A percentile compares a stretch with the other conserved stretches of the same genome.
These are phyloP conservation scores for Colaptes auratus DNA, from an alignment of 2,113 vertebrate species.

Conservation along the genomic window DNA sequence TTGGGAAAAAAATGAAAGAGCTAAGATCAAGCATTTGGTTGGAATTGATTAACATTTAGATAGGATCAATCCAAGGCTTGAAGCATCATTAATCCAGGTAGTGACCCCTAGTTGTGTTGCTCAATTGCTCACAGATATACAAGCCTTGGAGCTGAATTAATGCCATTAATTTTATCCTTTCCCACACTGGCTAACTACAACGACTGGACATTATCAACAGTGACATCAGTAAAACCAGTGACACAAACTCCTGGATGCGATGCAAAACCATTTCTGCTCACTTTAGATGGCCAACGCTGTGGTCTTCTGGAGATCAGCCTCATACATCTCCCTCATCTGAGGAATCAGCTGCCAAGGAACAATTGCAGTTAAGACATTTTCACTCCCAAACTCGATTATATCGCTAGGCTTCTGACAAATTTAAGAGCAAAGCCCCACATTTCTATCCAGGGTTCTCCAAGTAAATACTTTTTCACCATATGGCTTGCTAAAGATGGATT, in stretches of 20 bases:
- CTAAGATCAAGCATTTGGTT: constrained; percentile 14
- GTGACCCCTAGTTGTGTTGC: constrained; percentile 43
- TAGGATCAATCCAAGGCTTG: constrained; percentile 59
- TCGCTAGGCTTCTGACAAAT: neutral
- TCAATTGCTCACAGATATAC: constrained; percentile 43
- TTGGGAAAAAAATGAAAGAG: neutral
- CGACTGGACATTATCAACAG: neutral
- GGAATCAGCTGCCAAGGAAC: neutral
- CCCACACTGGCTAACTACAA: neutral
- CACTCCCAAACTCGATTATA: neutral
- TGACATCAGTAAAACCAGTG: constrained; percentile 1
- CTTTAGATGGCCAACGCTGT: neutral
- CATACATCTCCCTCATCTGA: neutral
- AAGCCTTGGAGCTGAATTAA: constrained; percentile 42
- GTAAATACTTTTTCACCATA: neutral
- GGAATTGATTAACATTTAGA: constrained; percentile 73
- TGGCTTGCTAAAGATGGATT: neutral
- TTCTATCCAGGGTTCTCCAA: neutral
- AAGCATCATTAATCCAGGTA: constrained; percentile 68
- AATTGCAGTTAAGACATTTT: neutral
- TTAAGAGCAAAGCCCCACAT: neutral
- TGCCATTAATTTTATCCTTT: constrained; percentile 37
- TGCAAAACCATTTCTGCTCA: neutral
- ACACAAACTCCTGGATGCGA: neutral
- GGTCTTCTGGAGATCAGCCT: neutral